Evolutionary conservation across 1,140 invertebrate genomes (phyloP).

Genomic region (Drosophila sproati): DNA sequence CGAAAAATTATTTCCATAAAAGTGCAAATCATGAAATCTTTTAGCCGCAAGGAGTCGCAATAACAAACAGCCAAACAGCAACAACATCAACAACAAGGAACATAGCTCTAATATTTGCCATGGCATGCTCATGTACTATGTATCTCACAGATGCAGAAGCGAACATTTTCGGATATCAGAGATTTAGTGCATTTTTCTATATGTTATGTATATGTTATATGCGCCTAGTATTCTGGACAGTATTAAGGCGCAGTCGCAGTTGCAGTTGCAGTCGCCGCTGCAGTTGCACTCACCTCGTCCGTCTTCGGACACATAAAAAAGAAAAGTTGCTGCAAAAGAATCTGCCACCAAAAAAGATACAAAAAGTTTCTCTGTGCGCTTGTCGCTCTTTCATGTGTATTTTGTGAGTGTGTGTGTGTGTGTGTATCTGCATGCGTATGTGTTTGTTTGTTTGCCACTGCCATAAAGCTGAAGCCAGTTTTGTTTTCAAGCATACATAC

Average conservation of each 20-base stretch:
- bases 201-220: conserved; percentile 37
- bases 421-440: conserved; percentile 35
- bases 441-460: conserved; percentile 73
- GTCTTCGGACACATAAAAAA: conserved; percentile 43
- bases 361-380: conserved; percentile 48
- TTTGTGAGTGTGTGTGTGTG: conserved; percentile 18
- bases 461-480: conserved; percentile 78
- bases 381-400: conserved; percentile 28
- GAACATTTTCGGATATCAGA: conserved; percentile 81
- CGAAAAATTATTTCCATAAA: conserved; percentile 81
- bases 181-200: conserved; percentile 71
- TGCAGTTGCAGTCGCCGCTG: conserved; percentile 26
- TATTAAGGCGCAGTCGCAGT: conserved; percentile 80
- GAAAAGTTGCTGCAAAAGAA: conserved; percentile 50
- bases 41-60: conserved; percentile 45
- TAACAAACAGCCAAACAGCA: conserved; percentile 44
- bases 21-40: conserved; percentile 82
- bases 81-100: conserved; percentile 56
- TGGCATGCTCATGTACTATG: conserved; percentile 63
- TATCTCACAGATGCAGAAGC: conserved; percentile 68
- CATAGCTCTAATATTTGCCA: conserved; percentile 80
- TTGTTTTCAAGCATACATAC: conserved; percentile 67
- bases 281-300: conserved; percentile 39
- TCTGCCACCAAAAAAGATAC: conserved; percentile 50
- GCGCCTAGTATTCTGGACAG: conserved; percentile 49